These are phyloP conservation scores for Drosophila punjabiensis DNA, from an alignment of 1,140 invertebrate species.

Conservation along the genomic window DNA sequence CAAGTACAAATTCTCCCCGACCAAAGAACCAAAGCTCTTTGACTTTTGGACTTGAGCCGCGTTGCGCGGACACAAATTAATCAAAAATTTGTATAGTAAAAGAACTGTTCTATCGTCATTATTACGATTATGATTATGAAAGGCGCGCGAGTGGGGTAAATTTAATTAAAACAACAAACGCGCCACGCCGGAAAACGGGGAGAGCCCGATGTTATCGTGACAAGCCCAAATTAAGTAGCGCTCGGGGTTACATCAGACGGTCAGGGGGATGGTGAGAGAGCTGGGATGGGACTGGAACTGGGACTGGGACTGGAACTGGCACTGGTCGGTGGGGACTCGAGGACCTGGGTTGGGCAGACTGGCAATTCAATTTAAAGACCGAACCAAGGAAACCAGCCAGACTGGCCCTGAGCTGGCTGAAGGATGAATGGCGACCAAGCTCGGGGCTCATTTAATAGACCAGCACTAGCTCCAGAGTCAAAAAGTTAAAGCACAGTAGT, in stretches of 20 bases:
- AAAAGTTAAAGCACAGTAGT: not conserved
- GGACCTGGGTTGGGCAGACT: conserved; percentile 16
- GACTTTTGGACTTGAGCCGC: conserved; percentile 8
- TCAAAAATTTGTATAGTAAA: conserved; percentile 35
- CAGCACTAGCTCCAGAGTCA: not conserved
- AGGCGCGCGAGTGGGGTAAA: conserved; percentile 35
- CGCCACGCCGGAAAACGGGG: conserved; percentile 34
- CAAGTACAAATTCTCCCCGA: not conserved
- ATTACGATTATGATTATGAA: conserved; percentile 54
- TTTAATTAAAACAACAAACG: conserved; percentile 77
- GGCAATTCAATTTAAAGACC: conserved; percentile 63
- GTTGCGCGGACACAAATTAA: conserved; percentile 6
- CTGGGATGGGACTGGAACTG: not conserved
- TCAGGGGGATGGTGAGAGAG: conserved; percentile 15
- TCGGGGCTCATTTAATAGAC: conserved; percentile 19
- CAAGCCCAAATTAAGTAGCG: conserved; percentile 78
- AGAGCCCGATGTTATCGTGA: conserved; percentile 74
- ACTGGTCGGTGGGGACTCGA: not conserved
- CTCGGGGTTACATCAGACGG: conserved; percentile 68
- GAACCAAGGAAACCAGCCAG: conserved; percentile 47
- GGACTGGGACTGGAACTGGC: not conserved
- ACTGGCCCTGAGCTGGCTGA: conserved; percentile 21
- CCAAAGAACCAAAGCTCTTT: not conserved
- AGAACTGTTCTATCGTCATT: conserved; percentile 58
- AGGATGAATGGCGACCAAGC: conserved; percentile 25